These are phyloP conservation scores for Agapostemon virescens DNA, from an alignment of 2,888 invertebrate species.

Conservation along the genomic window DNA sequence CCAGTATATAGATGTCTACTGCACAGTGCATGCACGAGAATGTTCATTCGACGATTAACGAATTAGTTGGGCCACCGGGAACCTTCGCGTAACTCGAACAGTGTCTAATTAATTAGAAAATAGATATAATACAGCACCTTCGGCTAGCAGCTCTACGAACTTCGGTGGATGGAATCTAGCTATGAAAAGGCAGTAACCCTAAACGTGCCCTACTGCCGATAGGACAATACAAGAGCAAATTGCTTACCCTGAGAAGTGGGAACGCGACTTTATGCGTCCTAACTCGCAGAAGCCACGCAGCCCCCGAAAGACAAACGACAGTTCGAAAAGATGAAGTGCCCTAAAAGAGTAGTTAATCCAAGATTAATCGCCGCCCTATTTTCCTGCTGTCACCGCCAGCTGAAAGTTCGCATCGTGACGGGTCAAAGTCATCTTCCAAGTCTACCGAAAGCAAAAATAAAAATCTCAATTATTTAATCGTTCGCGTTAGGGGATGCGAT, in stretches of 20 bases:
- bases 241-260: background rate
- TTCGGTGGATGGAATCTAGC: background rate
- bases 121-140: background rate
- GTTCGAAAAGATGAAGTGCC: slow-evolving; percentile 7
- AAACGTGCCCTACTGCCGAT: background rate
- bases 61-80: no score
- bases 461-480: no score
- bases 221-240: background rate
- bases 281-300: background rate
- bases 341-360: background rate
- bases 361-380: background rate
- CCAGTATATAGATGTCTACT: no score
- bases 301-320: background rate
- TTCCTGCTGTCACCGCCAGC: background rate
- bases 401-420: background rate
- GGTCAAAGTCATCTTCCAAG: background rate
- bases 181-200: background rate
- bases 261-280: background rate
- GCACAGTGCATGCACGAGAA: no score
- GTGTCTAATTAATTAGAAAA: background rate
- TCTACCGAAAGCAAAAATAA: no score
- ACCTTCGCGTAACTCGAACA: background rate
- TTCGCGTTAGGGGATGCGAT: no score
- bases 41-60: no score
- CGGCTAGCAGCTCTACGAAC: background rate